Evolutionary conservation across 2,888 invertebrate species (phyloP), one percentile per base, ranked within the genome.

Genomic region (Allolobophora icterica): DNA sequence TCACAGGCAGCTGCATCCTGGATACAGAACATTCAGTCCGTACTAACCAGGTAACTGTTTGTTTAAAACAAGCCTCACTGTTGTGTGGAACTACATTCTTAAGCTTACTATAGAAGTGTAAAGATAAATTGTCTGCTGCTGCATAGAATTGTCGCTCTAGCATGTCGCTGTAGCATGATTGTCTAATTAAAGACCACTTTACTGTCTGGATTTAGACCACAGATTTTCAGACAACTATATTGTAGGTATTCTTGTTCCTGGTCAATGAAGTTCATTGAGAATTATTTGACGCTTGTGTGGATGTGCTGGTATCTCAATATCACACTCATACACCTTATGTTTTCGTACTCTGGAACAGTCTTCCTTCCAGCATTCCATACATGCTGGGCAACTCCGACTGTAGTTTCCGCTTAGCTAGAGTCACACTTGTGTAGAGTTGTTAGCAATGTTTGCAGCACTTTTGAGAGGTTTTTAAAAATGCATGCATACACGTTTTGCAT

Each of bases 21-120:
- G 87, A 87, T 87, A 38, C 87, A 87, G 87, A 87, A 24, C 87
- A 38, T 87, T 1, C 87, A 87, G 38, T 87, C 87, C 17, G 34
- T 87, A 35, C 35, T 87, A 21, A 87, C 34, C 87, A 87, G 87
- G 87, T 87, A 52, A 33, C 84, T 87, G 8, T 24, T n/a, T 71
- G 71, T 11, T n/a, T 71, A 71, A 71, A 71, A n/a, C 71, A 71
- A 6, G 8, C 58, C 17, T 58, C 30, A 58, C 58, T 71, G 71
- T n/a, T 30, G 71, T n/a, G 30, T 71, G 71, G n/a, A 71, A 71
- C 11, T 71, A 71, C 8, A 8, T n/a, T 71, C 11, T 8, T n/a
- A n/a, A 71, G 8, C n/a, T 3, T 71, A 71, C 5, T n/a, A n/a
- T n/a, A 71, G 30, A 21, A 8, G 52, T 11, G 4, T 21, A 52